Conservation (phyloP, 2,797 vertebrate genomes). For the Notolabrus celidotus region DNA sequence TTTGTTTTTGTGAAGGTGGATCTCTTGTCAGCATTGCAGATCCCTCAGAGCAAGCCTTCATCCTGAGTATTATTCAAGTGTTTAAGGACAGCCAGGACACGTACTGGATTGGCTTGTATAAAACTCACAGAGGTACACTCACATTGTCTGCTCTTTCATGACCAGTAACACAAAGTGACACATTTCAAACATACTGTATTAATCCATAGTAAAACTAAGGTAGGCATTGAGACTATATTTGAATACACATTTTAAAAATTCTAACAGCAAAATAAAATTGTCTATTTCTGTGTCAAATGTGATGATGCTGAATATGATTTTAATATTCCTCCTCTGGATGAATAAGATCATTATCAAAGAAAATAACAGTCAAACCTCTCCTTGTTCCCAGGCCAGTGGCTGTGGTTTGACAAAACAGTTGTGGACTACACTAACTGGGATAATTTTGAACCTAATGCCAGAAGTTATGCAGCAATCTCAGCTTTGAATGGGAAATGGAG, state of each 20-base stretch:
- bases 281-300: no score
- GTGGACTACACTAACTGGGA: constrained; percentile 56
- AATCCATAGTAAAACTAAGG: no score
- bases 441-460: fast-evolving
- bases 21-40: constrained; percentile 86
- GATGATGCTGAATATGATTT: no score
- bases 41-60: constrained; percentile 84
- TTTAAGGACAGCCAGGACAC: constrained; percentile 61
- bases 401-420: constrained; percentile 48
- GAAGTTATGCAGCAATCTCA: background rate
- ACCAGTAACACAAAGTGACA: background rate
- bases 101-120: constrained; percentile 52
- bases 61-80: constrained; percentile 68
- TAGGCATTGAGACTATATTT: background rate
- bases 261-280: no score
- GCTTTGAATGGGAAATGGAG: constrained; percentile 34
- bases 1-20: constrained; percentile 73
- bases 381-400: constrained; percentile 34
- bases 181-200: background rate
- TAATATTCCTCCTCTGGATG: no score
- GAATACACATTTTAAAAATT: no score
- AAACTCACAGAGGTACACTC: constrained; percentile 33
- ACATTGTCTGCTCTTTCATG: background rate
- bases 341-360: no score
- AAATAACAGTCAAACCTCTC: no score